These are phyloP conservation scores for Montipora sp. DNA, from an alignment of 64 coral and sea anemone genomes.

Conservation along the genomic window DNA sequence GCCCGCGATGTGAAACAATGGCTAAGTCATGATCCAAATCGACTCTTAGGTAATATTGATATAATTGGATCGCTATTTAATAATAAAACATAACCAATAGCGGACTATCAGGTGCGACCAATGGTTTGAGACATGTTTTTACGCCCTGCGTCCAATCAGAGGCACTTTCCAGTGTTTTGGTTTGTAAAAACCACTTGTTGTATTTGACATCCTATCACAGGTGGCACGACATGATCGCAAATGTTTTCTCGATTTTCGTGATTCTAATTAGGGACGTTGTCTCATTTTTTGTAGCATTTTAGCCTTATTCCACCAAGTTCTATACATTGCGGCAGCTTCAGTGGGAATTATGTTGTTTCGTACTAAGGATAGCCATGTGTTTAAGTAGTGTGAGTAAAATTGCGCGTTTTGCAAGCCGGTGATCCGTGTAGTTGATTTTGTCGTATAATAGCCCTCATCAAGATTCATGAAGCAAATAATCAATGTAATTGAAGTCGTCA, in stretches of 20 bases:
- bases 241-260: constrained; percentile 14
- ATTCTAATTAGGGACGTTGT: not conserved
- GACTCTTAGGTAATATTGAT: constrained; percentile 99
- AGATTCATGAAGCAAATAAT: constrained; percentile 40
- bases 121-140: constrained; percentile 57
- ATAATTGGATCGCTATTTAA: constrained; percentile 99
- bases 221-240: constrained; percentile 1
- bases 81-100: constrained; percentile 93
- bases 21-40: constrained; percentile 95
- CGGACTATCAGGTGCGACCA: constrained; percentile 53
- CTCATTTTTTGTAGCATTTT: not conserved
- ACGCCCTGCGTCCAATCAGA: constrained; percentile 66
- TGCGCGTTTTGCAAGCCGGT: not conserved
- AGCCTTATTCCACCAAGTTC: not conserved
- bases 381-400: not conserved
- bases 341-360: not conserved
- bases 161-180: constrained; percentile 5
- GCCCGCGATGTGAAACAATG: constrained; percentile 93
- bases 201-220: constrained; percentile 47
- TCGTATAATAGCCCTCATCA: not conserved
- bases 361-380: not conserved
- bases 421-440: constrained; percentile 38
- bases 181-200: constrained; percentile 40
- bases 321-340: not conserved
- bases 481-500: not conserved